These are phyloP conservation scores for Lophotis ruficrista DNA, from an alignment of 2,113 vertebrate species.

Conservation along the genomic window DNA sequence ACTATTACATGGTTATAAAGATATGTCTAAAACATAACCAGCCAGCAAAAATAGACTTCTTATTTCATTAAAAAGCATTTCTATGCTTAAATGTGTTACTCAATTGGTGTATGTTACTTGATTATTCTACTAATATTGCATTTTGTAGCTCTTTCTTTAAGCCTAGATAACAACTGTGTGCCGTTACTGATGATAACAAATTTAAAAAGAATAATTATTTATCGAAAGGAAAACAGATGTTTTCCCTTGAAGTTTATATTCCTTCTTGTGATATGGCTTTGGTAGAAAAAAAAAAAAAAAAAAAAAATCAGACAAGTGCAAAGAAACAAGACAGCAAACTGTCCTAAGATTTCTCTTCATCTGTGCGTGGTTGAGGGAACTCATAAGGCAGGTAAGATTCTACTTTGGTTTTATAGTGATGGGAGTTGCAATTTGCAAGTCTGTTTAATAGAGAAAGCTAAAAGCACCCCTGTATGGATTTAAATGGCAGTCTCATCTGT, in stretches of 20 bases:
- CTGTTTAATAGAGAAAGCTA: constrained; percentile 13
- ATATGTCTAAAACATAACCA: not conserved
- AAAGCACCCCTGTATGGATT: constrained; percentile 24
- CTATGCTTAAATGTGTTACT: not conserved
- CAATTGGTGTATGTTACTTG: not conserved
- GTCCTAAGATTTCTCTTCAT: not conserved
- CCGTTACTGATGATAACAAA: not conserved
- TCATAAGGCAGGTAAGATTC: not conserved
- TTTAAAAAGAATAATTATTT: not conserved
- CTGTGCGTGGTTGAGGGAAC: not conserved
- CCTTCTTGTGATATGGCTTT: not conserved
- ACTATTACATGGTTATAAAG: not conserved
- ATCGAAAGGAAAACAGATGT: not conserved
- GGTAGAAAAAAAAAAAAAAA: not conserved
- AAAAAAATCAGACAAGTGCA: not conserved
- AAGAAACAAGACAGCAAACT: not conserved
- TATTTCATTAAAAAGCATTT: not conserved
- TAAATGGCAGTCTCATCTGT: constrained; percentile 36
- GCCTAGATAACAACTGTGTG: not conserved
- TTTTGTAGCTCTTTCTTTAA: not conserved
- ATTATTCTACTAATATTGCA: not conserved
- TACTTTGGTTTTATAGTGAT: not conserved
- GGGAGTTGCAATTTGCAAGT: not conserved
- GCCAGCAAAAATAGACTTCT: not conserved
- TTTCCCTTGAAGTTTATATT: not conserved